Evolutionary conservation across 2,797 vertebrate genomes (phyloP).

Genomic region (Microctenopoma lineatum): DNA sequence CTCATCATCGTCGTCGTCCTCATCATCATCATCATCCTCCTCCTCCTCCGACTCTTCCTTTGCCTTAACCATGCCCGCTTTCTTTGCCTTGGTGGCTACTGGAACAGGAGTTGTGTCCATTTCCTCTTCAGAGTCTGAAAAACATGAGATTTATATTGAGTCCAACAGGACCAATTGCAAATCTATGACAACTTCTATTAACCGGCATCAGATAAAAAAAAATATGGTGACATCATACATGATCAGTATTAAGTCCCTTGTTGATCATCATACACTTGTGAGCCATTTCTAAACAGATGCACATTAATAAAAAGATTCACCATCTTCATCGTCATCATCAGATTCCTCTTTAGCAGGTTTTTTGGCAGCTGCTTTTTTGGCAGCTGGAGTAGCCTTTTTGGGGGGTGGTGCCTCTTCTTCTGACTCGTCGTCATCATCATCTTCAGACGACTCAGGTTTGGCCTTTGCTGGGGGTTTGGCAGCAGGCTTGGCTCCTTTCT

Average conservation of each 20-base stretch:
- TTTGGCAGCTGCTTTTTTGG: conserved; percentile 50
- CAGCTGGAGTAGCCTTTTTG: conserved; percentile 55
- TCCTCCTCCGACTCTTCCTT: conserved; percentile 91
- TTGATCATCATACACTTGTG: conserved; percentile 70
- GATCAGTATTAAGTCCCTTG: conserved; percentile 86
- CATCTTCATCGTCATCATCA: conserved; percentile 71
- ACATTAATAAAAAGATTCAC: conserved; percentile 9
- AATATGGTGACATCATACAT: conserved; percentile 56
- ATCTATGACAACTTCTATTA: fast-evolving
- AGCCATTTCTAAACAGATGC: background rate
- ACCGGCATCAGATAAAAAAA: conserved; percentile 57
- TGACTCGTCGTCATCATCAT: conserved; percentile 52
- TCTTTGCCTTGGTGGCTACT: conserved; percentile 85
- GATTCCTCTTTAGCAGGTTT: conserved; percentile 65
- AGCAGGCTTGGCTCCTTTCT: conserved; percentile 64
- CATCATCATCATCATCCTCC: conserved; percentile 89
- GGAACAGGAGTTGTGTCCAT: conserved; percentile 89
- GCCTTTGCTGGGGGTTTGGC: conserved; percentile 47
- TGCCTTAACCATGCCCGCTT: conserved; percentile 87
- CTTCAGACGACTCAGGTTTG: conserved; percentile 48
- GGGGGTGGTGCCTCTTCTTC: conserved; percentile 73
- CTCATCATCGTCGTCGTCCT: conserved; percentile 88
- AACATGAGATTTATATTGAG: fast-evolving
- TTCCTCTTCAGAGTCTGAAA: conserved; percentile 90
- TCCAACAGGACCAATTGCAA: fast-evolving